A percentile compares a stretch with the other conserved stretches of the same genome.
Evolutionary conservation across 2,113 vertebrate genomes (phyloP).

Genomic region (Speoplatyrhinus poulsoni): DNA sequence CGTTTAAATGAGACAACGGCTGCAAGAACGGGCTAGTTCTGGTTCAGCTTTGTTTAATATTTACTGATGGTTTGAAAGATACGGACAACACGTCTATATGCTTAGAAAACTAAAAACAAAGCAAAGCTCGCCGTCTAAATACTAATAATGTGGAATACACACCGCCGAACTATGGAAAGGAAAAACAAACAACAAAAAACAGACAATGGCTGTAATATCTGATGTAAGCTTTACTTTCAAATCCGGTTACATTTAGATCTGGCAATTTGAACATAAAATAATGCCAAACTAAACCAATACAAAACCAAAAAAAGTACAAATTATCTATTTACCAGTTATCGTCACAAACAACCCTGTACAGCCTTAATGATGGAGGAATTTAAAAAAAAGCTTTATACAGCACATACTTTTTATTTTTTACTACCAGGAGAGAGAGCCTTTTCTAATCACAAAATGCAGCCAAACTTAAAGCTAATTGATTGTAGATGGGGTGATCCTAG

Average conservation of each 20-base stretch:
- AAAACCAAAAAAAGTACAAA: constrained; percentile 79
- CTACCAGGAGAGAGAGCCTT: constrained; percentile 82
- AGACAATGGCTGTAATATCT: constrained; percentile 71
- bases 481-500: constrained; percentile 78
- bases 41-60: neutral
- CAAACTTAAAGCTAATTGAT: constrained; percentile 77
- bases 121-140: neutral
- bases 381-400: constrained; percentile 96
- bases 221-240: constrained; percentile 99
- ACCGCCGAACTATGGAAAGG: neutral
- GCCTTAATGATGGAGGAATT: constrained; percentile 92
- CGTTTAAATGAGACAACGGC: neutral
- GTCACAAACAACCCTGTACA: constrained; percentile 99
- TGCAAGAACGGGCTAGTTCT: neutral
- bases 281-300: constrained; percentile 74
- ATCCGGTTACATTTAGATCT: constrained; percentile 99
- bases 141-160: neutral
- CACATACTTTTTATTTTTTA: constrained; percentile 92
- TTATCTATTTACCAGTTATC: constrained; percentile 93
- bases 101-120: neutral
- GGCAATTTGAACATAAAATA: constrained; percentile 96
- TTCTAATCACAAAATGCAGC: constrained; percentile 81
- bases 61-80: neutral
- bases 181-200: constrained; percentile 28
- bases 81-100: neutral